Percentiles rank a stretch among this genome's conserved stretches.
phyloP scores from a whole-genome alignment of 1,140 invertebrate species.

The Papilio polytes region DNA sequence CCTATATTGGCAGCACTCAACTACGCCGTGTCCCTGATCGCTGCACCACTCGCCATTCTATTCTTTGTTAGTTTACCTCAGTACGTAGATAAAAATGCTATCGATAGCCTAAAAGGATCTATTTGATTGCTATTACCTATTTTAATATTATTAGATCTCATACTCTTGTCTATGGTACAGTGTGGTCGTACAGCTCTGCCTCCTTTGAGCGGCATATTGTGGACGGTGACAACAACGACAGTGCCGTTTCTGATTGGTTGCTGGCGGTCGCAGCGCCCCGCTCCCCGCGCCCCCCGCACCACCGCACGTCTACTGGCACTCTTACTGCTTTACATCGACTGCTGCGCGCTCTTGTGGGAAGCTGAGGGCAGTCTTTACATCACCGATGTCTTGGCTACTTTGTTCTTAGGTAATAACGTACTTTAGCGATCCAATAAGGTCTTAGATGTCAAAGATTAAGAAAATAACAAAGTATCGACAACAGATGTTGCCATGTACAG shows the following conservation, averaged over 20 bases:
- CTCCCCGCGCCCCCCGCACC: constrained; percentile 9
- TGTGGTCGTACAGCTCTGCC: constrained; percentile 51
- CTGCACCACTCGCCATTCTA: constrained; percentile 50
- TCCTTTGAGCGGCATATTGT: constrained; percentile 41
- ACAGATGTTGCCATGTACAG: background rate
- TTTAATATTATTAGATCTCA: background rate
- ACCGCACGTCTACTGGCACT: constrained; percentile 47
- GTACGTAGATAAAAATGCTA: constrained; percentile 4
- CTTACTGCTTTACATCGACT: constrained; percentile 55
- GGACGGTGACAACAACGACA: constrained; percentile 37
- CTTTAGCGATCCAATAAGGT: background rate
- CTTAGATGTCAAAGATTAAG: background rate
- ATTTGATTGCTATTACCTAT: background rate
- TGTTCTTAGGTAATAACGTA: constrained; percentile 52
- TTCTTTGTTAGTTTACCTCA: constrained; percentile 51
- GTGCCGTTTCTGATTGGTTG: constrained; percentile 48
- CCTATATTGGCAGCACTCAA: constrained; percentile 48
- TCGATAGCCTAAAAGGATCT: background rate
- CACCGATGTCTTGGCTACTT: constrained; percentile 53
- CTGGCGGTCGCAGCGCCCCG: constrained; percentile 28
- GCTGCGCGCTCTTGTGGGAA: constrained; percentile 52
- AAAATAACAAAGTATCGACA: background rate
- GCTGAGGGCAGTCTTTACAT: constrained; percentile 57
- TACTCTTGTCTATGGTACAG: constrained; percentile 40
- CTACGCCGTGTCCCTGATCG: constrained; percentile 50